Evolutionary conservation across 2,113 vertebrate genomes (phyloP).

Genomic region (Loxodonta africana): DNA sequence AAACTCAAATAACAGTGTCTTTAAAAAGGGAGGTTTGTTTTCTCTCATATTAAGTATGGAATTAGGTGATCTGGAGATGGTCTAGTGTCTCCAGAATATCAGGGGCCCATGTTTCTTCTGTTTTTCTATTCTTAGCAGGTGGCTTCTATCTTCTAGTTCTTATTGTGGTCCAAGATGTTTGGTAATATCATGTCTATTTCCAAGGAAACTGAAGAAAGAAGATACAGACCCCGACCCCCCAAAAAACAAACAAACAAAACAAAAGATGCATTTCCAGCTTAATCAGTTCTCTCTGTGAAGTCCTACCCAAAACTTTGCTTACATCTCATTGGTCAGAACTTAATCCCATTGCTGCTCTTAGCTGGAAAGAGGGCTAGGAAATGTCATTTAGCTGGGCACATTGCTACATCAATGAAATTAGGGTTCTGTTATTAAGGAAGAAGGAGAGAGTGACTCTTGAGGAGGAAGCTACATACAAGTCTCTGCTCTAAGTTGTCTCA

Average conservation of each 20-base stretch:
- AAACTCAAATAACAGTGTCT: neutral
- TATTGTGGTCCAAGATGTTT: neutral
- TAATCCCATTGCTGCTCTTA: neutral
- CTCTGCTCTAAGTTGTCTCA: neutral
- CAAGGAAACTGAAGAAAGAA: neutral
- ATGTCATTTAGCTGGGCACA: too few species aligned
- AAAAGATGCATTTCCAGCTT: neutral
- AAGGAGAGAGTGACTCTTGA: neutral
- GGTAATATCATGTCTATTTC: neutral
- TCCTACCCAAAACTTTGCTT: neutral
- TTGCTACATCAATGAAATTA: neutral
- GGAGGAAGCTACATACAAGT: neutral
- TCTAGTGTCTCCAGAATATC: neutral
- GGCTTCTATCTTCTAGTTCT: neutral
- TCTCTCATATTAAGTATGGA: neutral
- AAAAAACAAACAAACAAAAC: neutral
- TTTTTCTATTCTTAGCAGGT: neutral
- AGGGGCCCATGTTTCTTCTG: neutral
- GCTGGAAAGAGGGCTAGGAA: neutral
- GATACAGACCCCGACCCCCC: too few species aligned
- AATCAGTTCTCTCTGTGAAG: neutral
- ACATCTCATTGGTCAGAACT: neutral
- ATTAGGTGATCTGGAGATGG: neutral
- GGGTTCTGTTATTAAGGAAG: too few species aligned
- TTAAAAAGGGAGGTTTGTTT: neutral